Base-by-base conservation (phyloP, 2,113 vertebrate species). In the Sinocyclocheilus rhinocerous region DNA sequence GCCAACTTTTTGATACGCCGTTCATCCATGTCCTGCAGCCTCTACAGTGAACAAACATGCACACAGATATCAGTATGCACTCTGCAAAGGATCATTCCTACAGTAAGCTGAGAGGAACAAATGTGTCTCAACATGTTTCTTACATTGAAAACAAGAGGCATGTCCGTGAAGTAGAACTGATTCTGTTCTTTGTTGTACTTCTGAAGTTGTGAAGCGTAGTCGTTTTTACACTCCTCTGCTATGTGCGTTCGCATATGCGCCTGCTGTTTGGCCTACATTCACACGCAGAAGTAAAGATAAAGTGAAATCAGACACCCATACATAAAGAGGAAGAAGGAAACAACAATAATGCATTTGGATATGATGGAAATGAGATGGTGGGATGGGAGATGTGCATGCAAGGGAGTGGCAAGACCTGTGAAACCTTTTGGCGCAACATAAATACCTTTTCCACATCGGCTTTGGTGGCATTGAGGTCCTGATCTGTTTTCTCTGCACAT, bases 381-480 rank as follows among this genome's bases (percentile, higher is more conserved):
- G 24, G 24, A 42, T 76, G 10, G 29, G 76, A 79, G 52, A 80
- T 81, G n/a, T 81, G 59, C 15, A 48, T 81, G 61, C 33, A 61
- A 61, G 22, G 20, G 33, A 24, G 57, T 5, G 20, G 55, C 52
- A 84, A 50, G 22, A 61, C 80, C 80, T 45, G 24, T 22, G 3
- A 84, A 63, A 18, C 22, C 6, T 73, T 63, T 29, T 75, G n/a
- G 10, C 16, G 20, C 39, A 22, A 33, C 61, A 22, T 9, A 16
- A 11, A 75, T 88, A 97, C 97, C 95, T 97, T 97, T 90, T 97
- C 97, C 87, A 97, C 97, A 0, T 97, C 97, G 0, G 97, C 97
- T 90, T 97, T 97, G 50, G 97, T 97, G 82, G 97, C 96, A 2
- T 97, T 97, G 90, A 97, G 95, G 83, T 97, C 97, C 87, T 97